Evolutionary conservation across 2,888 invertebrate genomes (phyloP).

Genomic region (Drosophila recens): DNA sequence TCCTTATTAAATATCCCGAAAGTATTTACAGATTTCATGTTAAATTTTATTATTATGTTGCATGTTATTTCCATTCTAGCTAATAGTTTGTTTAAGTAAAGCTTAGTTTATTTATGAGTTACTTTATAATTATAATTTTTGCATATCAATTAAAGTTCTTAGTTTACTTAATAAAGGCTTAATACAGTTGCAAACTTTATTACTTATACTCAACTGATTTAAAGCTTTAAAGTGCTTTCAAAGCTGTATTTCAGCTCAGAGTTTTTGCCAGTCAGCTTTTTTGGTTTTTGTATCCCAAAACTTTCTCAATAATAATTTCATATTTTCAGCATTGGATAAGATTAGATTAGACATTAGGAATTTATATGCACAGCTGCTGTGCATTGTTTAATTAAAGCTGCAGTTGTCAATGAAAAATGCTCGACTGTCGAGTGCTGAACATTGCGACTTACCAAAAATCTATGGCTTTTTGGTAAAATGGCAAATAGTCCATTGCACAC

Average conservation of each 20-base stretch:
- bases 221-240: not conserved
- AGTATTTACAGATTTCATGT: too few species aligned
- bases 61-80: too few species aligned
- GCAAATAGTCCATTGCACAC: constrained; percentile 11
- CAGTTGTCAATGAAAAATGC: constrained; percentile 77
- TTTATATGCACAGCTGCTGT: constrained; percentile 30
- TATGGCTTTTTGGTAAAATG: constrained; percentile 40
- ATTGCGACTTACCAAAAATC: constrained; percentile 33
- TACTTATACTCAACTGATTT: not conserved
- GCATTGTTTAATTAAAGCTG: constrained; percentile 75
- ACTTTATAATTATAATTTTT: too few species aligned
- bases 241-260: not conserved
- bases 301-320: constrained; percentile 28
- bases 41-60: too few species aligned
- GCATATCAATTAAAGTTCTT: too few species aligned
- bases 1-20: too few species aligned
- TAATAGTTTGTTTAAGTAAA: too few species aligned
- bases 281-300: not conserved
- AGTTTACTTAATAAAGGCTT: not conserved
- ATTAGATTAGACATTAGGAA: constrained; percentile 29
- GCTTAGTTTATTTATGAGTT: too few species aligned
- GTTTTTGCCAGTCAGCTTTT: not conserved
- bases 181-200: not conserved
- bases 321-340: constrained; percentile 8
- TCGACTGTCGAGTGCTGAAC: constrained; percentile 26